Evolutionary conservation across 2,888 invertebrate genomes (phyloP).

Genomic region (Drosophila aldrichi): DNA sequence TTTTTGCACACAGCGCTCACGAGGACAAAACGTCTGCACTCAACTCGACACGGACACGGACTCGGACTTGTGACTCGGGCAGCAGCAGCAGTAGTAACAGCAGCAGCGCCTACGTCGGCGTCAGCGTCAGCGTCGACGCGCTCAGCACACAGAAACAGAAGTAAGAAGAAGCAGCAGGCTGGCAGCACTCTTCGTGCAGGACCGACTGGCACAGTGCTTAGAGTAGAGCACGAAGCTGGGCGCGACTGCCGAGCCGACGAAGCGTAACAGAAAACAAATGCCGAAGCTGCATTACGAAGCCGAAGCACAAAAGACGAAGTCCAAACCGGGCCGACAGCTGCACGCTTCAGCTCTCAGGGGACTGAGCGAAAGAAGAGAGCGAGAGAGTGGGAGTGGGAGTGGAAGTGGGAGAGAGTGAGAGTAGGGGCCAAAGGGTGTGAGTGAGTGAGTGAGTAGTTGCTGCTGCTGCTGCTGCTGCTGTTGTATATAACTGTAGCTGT

Average conservation of each 20-base stretch:
- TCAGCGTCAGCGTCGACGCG: slow-evolving; percentile 44
- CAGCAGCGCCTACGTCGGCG: slow-evolving; percentile 30
- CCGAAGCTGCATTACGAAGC: slow-evolving; percentile 37
- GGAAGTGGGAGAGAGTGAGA: neutral
- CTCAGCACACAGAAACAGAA: slow-evolving; percentile 20
- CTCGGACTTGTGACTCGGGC: slow-evolving; percentile 32
- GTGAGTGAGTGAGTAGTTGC: slow-evolving; percentile 11
- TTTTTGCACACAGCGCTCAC: slow-evolving; percentile 71
- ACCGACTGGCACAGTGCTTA: slow-evolving; percentile 81
- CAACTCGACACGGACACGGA: slow-evolving; percentile 78
- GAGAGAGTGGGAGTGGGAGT: neutral
- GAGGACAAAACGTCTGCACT: slow-evolving; percentile 70
- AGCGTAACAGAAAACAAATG: slow-evolving; percentile 9
- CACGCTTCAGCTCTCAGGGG: slow-evolving; percentile 39
- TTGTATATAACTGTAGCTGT: slow-evolving; percentile 18
- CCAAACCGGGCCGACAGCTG: slow-evolving; percentile 34
- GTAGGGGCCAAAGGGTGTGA: neutral
- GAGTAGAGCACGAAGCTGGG: slow-evolving; percentile 38
- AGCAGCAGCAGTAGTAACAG: slow-evolving; percentile 5
- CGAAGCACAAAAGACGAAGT: slow-evolving; percentile 16
- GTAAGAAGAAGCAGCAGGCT: slow-evolving; percentile 2
- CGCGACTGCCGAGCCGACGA: slow-evolving; percentile 14
- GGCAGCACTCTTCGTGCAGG: slow-evolving; percentile 21
- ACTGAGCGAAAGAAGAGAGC: slow-evolving; percentile 1
- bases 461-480: slow-evolving; percentile 3